Evolutionary conservation across 2,113 vertebrate genomes (phyloP), one percentile per base, ranked within the genome.

Genomic region (Cranoglanis bouderius): DNA sequence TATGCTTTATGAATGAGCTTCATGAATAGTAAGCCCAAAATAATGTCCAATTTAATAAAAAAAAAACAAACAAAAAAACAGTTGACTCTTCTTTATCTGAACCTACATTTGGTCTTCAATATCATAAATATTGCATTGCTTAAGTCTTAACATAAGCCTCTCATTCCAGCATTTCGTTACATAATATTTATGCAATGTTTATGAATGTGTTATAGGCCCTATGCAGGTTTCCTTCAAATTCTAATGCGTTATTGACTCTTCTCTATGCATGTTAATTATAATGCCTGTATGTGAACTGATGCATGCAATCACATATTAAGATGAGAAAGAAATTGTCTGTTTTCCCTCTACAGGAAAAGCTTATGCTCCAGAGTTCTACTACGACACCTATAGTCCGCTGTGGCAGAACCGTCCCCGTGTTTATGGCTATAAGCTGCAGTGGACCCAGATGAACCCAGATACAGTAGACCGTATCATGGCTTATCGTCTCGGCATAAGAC

Each of bases 401-500:
- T 99, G 98, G 98, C 98, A 99, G 93, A 98, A 98, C 95, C 93
- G 97, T 26, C 97, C 98, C 12, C 95, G 97, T 0, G 96, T 99
- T 38, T 99, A 98, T 14, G 97, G 97, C 88, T 99, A 97, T 94
- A 98, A 97, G 87, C 96, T 99, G 0, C 98, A 99, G 93, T 99
- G 98, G 98, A 99, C 98, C 0, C 98, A 99, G 93, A 98, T 99
- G 97, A 99, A 98, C 55, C 98, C 98, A 0, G 92, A 93, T 0
- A 96, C 97, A 0, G 98, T 99, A 91, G 98, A 99, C 89, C 96
- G 97, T 8, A 98, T 99, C 88, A 96, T 99, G 1, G 97, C 97
- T 8, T 99, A 99, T 24, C 96, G 98, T 59, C 91, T 99, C 1
- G 98, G 98, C 0, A 97, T 99, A 75, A 95, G 97, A 92, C 98